Conservation (phyloP, 1,140 invertebrate species). For the Trinorchestia longiramus region DNA sequence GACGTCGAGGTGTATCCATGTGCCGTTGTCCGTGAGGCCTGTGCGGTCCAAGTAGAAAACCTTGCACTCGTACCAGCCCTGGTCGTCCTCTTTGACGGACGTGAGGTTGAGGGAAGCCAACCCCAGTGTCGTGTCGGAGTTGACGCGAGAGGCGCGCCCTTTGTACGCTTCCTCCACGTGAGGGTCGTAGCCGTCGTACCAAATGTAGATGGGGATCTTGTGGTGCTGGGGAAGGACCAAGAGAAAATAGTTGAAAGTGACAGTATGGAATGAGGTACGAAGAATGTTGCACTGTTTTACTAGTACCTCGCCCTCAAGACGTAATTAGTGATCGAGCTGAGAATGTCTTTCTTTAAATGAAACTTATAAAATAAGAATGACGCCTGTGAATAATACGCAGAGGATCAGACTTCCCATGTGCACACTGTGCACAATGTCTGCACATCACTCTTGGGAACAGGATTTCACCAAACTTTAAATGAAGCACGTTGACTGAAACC, state of each 20-base stretch:
- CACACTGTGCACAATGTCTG: too few species aligned
- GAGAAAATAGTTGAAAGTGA: not conserved
- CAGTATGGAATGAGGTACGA: not conserved
- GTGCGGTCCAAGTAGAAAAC: conserved; percentile 94
- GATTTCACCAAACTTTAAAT: not conserved
- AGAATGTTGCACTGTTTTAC: not conserved
- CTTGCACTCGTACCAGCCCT: conserved; percentile 98
- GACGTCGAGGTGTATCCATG: conserved; percentile 96
- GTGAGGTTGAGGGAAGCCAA: conserved; percentile 93
- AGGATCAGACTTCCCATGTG: too few species aligned
- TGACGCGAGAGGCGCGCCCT: conserved; percentile 87
- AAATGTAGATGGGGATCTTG: conserved; percentile 84
- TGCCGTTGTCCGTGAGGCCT: conserved; percentile 90
- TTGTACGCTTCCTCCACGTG: conserved; percentile 93
- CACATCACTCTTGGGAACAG: not conserved
- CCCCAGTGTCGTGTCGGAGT: conserved; percentile 77
- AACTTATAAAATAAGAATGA: not conserved
- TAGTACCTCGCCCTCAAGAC: too few species aligned
- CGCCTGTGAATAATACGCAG: not conserved
- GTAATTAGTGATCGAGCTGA: not conserved
- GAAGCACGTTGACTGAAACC: not conserved
- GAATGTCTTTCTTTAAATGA: not conserved
- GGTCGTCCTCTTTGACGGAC: conserved; percentile 90
- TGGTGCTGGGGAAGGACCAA: conserved; percentile 58
- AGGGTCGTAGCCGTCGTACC: conserved; percentile 96